Percentiles rank a stretch among this genome's conserved stretches.
Evolutionary conservation across 2,113 vertebrate genomes (phyloP).

Genomic region (Crotalus horridus): DNA sequence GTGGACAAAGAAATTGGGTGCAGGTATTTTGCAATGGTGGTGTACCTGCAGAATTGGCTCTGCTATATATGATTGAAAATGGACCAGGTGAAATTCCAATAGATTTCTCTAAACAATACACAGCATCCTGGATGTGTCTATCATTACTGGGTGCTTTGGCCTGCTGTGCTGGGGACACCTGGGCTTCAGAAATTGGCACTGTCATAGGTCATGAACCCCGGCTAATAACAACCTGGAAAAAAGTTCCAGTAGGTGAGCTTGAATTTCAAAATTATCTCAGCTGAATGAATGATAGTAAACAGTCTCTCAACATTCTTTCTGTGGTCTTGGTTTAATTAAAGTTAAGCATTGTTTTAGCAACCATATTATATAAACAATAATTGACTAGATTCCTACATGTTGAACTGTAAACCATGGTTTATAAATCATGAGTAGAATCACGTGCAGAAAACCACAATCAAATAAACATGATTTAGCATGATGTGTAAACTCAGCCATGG

Average conservation of each 20-base stretch:
- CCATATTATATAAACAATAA: neutral
- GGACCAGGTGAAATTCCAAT: conserved; percentile 92
- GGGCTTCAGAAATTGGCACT: conserved; percentile 92
- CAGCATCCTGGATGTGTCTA: conserved; percentile 94
- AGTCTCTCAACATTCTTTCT: conserved; percentile 28
- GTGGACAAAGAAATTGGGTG: conserved; percentile 93
- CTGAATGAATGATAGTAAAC: neutral
- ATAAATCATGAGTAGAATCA: neutral
- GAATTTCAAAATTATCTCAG: neutral
- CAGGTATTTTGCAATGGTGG: conserved; percentile 96
- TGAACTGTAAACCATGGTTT: neutral
- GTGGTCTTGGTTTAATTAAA: neutral
- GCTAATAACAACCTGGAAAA: conserved; percentile 92
- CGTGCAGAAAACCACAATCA: neutral
- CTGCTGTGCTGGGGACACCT: conserved; percentile 89
- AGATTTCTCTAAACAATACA: conserved; percentile 88
- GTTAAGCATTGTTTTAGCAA: neutral
- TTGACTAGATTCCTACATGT: neutral
- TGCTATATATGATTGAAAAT: conserved; percentile 96
- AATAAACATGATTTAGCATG: neutral
- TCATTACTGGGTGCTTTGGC: conserved; percentile 90
- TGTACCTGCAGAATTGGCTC: conserved; percentile 87
- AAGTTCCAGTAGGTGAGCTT: conserved; percentile 88
- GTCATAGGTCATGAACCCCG: conserved; percentile 81
- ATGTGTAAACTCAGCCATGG: neutral